These are phyloP conservation scores for Callionymus lyra DNA, from an alignment of 2,113 vertebrate genomes.

Conservation along the genomic window DNA sequence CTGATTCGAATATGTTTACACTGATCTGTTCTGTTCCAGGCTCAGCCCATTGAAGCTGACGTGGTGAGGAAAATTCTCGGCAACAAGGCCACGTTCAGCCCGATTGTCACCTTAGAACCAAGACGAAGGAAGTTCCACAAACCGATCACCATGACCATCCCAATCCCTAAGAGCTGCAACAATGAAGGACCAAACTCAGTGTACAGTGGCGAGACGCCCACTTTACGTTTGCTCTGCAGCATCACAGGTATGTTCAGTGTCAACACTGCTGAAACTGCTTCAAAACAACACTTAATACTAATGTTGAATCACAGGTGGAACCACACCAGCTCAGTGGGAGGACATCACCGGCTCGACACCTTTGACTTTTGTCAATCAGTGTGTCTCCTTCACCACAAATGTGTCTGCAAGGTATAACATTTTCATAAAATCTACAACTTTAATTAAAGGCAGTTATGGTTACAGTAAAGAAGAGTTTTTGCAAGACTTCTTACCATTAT, in stretches of 20 bases:
- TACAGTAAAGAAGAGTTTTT: neutral
- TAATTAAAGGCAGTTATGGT: no score
- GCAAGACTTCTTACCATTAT: neutral
- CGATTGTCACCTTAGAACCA: conserved; percentile 92
- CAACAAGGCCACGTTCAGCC: conserved; percentile 94
- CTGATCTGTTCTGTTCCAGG: conserved; percentile 56
- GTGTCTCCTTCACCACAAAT: conserved; percentile 97
- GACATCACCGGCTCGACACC: conserved; percentile 97
- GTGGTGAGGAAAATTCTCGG: conserved; percentile 89
- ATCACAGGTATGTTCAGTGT: conserved; percentile 79
- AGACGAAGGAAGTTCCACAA: conserved; percentile 96
- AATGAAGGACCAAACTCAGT: conserved; percentile 70
- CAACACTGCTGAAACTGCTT: neutral
- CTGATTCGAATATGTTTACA: neutral
- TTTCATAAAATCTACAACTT: neutral
- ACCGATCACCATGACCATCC: conserved; percentile 97
- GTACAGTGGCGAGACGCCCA: conserved; percentile 82
- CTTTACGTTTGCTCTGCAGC: conserved; percentile 89
- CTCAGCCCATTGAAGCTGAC: conserved; percentile 85
- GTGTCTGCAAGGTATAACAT: conserved; percentile 87
- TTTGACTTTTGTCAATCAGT: conserved; percentile 92
- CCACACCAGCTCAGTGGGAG: conserved; percentile 96
- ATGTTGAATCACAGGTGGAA: conserved; percentile 75
- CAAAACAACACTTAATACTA: neutral
- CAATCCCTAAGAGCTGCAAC: conserved; percentile 81